These are phyloP conservation scores for crab-eating macaque (Macaca fascicularis) DNA, from an alignment of 2,113 vertebrate genomes.

Conservation along the genomic window T2T-MFA8v1.1 NC_088381.1:26917501-26918000, in stretches of 20 bases:
- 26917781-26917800: background rate
- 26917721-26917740: background rate
- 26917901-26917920: background rate
- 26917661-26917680: constrained; percentile 30
- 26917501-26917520: background rate
- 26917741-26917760: background rate
- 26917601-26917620: background rate
- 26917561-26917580: background rate
- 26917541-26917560: constrained; percentile 24
- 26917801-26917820: background rate
- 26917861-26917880: background rate
- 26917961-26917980: background rate
- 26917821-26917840: background rate
- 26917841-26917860: background rate
- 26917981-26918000: constrained; percentile 18
- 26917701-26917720: background rate
- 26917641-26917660: background rate
- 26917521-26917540: background rate
- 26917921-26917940: background rate
- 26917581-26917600: background rate
- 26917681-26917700: background rate
- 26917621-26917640: background rate
- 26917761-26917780: background rate
- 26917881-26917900: background rate
- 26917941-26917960: background rate